A percentile compares a stretch with the other conserved stretches of the same genome.
Evolutionary conservation across 2,113 vertebrate genomes (phyloP).

Genomic region (Forbesichthys agassizii): DNA sequence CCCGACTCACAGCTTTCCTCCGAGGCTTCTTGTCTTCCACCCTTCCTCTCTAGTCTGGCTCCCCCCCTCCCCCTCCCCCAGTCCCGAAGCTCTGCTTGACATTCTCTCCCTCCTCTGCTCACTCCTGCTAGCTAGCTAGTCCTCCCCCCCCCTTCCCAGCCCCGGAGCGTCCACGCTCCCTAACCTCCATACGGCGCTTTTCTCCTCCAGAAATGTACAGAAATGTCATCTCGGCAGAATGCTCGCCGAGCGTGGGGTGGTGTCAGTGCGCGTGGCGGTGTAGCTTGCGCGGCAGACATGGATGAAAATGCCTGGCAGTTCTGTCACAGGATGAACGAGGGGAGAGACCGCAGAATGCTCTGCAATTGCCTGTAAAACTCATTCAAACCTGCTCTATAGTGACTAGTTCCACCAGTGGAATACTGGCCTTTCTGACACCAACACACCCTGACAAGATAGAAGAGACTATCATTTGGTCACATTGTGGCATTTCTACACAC

Average conservation of each 20-base stretch:
- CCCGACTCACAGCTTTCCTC: not conserved
- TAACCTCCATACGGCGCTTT: not conserved
- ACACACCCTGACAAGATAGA: slow-evolving; percentile 42
- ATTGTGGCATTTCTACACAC: slow-evolving; percentile 22
- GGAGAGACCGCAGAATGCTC: not conserved
- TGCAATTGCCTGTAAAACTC: slow-evolving; percentile 22
- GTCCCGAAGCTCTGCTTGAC: slow-evolving; percentile 35
- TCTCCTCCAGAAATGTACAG: slow-evolving; percentile 29
- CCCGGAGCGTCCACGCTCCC: not conserved
- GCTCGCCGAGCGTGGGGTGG: slow-evolving; percentile 15
- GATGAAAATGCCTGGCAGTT: not conserved
- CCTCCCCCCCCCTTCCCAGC: too few species aligned
- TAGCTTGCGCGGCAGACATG: slow-evolving; percentile 1
- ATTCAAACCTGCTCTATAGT: slow-evolving; percentile 21
- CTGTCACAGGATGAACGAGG: slow-evolving; percentile 11
- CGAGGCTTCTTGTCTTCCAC: not conserved
- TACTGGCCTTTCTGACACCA: slow-evolving; percentile 46
- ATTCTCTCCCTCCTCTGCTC: slow-evolving; percentile 29
- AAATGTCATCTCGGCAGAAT: slow-evolving; percentile 46
- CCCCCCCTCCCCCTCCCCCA: not conserved
- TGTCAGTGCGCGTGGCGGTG: slow-evolving; percentile 8
- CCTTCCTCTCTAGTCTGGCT: not conserved
- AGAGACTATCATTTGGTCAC: slow-evolving; percentile 54
- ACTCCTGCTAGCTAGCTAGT: too few species aligned
- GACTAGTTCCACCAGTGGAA: slow-evolving; percentile 11